Conservation (phyloP, 1,140 invertebrate genomes). For the Caenorhabditis latens region DNA sequence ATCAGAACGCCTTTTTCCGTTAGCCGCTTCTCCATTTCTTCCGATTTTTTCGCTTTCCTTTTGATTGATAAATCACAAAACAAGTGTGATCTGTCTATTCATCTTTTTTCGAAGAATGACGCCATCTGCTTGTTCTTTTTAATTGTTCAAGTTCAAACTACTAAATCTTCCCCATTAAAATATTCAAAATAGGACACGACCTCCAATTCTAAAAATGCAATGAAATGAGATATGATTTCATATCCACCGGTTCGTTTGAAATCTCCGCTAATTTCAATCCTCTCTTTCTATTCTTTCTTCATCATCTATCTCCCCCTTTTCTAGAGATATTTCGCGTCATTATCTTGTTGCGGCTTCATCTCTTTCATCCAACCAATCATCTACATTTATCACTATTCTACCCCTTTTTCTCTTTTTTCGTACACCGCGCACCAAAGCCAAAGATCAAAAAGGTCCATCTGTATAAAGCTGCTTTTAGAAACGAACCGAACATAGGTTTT, state of each 20-base stretch:
- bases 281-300: not conserved
- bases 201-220: constrained; percentile 9
- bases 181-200: constrained; percentile 49
- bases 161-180: constrained; percentile 32
- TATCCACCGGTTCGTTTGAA: constrained; percentile 5
- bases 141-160: constrained; percentile 33
- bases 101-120: not conserved
- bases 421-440: constrained; percentile 54
- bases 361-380: constrained; percentile 20
- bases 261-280: constrained; percentile 1
- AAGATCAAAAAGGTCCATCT: constrained; percentile 2
- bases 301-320: not conserved
- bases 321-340: constrained; percentile 15
- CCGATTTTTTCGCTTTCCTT: not conserved
- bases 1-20: constrained; percentile 10
- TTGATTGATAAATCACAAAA: constrained; percentile 20
- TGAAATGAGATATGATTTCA: constrained; percentile 25
- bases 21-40: constrained; percentile 17
- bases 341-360: constrained; percentile 55
- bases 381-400: constrained; percentile 22
- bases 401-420: not conserved
- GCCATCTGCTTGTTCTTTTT: constrained; percentile 5
- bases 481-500: not conserved
- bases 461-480: constrained; percentile 36
- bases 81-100: not conserved